Conservation (phyloP, 2,113 vertebrate species). For the Ictalurus punctatus region DNA sequence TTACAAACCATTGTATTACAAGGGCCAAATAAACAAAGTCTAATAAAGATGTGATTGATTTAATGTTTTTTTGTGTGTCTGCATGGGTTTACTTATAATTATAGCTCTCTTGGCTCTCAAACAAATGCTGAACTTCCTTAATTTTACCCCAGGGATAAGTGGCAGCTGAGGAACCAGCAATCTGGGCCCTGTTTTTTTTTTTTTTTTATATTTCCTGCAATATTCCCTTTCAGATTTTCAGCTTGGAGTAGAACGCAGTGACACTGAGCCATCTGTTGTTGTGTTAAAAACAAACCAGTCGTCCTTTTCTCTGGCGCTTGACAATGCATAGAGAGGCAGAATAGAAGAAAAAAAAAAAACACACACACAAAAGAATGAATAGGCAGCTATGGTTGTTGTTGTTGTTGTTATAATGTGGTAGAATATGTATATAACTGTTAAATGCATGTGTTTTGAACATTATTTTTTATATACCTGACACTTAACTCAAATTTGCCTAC, state of each 20-base stretch:
- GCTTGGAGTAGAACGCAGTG: constrained; percentile 38
- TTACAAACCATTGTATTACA: constrained; percentile 20
- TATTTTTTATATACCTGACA: neutral
- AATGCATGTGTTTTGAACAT: neutral
- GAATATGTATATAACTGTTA: neutral
- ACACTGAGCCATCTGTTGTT: constrained; percentile 60
- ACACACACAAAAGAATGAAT: neutral
- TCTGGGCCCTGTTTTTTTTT: constrained; percentile 47
- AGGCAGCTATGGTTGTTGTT: neutral
- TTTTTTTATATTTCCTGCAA: neutral
- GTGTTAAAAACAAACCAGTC: constrained; percentile 56
- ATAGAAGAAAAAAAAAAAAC: neutral
- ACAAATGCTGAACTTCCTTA: constrained; percentile 47
- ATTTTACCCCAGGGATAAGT: constrained; percentile 52
- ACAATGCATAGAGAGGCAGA: constrained; percentile 27
- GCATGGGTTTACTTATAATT: constrained; percentile 36
- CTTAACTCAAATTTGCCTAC: neutral
- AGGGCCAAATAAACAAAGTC: constrained; percentile 13
- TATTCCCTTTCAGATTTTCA: constrained; percentile 52
- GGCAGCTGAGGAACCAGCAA: constrained; percentile 50
- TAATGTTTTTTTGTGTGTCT: constrained; percentile 48
- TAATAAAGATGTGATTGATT: constrained; percentile 48
- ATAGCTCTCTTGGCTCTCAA: constrained; percentile 41
- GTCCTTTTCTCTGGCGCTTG: constrained; percentile 49
- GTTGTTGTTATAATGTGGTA: neutral